Conservation (phyloP, 2,113 vertebrate genomes). For the Catharus bicknelli region DNA sequence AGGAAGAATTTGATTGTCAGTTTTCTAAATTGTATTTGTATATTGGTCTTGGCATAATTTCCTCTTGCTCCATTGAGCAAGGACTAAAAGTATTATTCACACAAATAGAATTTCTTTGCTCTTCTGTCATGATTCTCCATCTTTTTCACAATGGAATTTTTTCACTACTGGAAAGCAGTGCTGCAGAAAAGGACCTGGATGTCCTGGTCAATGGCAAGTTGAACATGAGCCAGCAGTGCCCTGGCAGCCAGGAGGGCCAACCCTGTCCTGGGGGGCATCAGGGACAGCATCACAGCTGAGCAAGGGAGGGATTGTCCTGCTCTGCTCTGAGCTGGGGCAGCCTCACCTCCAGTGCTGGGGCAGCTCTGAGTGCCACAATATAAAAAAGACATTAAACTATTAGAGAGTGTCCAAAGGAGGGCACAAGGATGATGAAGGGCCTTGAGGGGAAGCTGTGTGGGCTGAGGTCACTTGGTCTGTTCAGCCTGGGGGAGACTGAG, state of each 20-base stretch:
- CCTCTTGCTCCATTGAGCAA: not conserved
- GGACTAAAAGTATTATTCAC: not conserved
- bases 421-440: accelerated
- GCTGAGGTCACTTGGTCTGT: not conserved
- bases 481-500: not conserved
- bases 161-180: not conserved
- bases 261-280: not conserved
- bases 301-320: not conserved
- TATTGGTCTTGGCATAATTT: not conserved
- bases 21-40: not conserved
- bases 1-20: not conserved
- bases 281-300: not conserved
- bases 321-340: accelerated
- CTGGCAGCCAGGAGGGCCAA: not conserved
- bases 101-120: not conserved
- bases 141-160: not conserved
- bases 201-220: accelerated
- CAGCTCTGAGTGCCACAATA: not conserved
- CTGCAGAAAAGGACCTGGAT: accelerated
- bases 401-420: accelerated
- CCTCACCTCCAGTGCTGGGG: not conserved
- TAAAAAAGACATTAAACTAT: accelerated
- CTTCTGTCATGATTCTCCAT: not conserved
- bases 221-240: not conserved
- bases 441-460: accelerated